phyloP scores from a whole-genome alignment of 2,888 invertebrate genomes.

The Clitarchus hookeri region DNA sequence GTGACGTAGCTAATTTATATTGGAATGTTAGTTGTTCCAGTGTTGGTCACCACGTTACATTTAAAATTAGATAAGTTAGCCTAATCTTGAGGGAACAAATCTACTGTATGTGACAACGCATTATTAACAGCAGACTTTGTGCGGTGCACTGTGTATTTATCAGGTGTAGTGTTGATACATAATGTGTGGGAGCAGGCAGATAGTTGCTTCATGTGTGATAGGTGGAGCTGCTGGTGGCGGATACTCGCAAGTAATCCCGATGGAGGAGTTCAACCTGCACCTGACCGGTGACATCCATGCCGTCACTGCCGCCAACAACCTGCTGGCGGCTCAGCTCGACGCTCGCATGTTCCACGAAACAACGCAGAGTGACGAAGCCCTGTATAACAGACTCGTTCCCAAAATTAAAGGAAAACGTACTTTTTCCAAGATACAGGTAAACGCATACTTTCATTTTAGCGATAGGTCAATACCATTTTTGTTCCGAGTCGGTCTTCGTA shows the following conservation, averaged over 20 bases:
- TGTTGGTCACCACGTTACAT: too few species aligned
- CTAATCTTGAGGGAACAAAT: too few species aligned
- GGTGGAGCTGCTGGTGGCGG: constrained; percentile 98
- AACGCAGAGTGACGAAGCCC: constrained; percentile 83
- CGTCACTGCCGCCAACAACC: constrained; percentile 95
- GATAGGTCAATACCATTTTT: too few species aligned
- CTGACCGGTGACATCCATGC: constrained; percentile 98
- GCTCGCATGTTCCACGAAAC: constrained; percentile 96
- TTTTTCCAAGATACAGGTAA: constrained; percentile 87
- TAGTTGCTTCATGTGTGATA: constrained; percentile 44
- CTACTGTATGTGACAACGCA: not conserved
- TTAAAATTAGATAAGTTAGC: too few species aligned
- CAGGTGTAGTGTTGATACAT: too few species aligned
- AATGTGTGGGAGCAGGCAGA: too few species aligned
- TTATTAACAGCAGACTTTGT: too few species aligned
- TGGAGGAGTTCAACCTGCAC: constrained; percentile 99
- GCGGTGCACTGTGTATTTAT: too few species aligned
- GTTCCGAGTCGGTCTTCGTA: too few species aligned
- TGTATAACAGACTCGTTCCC: constrained; percentile 90
- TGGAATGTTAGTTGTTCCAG: too few species aligned
- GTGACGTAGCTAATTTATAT: too few species aligned
- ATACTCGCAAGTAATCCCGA: constrained; percentile 94
- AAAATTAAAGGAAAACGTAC: constrained; percentile 74
- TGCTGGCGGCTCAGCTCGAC: constrained; percentile 97
- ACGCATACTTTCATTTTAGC: constrained; percentile 48